Percentiles rank a stretch among this genome's conserved stretches.
These are phyloP conservation scores for Rhipidura dahli DNA, from an alignment of 2,113 vertebrate genomes.

Conservation along the genomic window DNA sequence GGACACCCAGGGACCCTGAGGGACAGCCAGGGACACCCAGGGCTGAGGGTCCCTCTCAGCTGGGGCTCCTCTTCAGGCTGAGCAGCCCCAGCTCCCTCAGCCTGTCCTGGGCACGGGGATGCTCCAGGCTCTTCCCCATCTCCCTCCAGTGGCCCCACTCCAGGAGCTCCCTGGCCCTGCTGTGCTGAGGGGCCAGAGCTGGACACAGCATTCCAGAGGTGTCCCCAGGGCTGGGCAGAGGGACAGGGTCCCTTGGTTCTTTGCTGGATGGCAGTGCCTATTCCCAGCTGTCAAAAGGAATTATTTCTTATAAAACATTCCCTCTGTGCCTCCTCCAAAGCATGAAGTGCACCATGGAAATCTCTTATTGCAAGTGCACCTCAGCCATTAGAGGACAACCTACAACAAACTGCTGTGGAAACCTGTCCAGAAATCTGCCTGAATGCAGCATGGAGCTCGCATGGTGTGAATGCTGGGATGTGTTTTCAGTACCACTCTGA, in stretches of 20 bases:
- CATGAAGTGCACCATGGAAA: neutral
- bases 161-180: neutral
- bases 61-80: neutral
- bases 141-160: fast-evolving
- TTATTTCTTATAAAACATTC: neutral
- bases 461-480: fast-evolving
- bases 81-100: neutral
- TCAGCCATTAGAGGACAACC: neutral
- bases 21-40: too few relatives aligned
- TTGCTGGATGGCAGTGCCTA: neutral
- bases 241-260: neutral
- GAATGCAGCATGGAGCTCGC: neutral
- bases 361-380: neutral
- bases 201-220: neutral
- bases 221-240: neutral
- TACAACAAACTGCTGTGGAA: neutral
- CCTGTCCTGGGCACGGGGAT: neutral
- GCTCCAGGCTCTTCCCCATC: neutral
- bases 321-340: neutral
- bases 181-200: neutral
- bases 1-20: too few relatives aligned
- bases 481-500: neutral
- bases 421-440: neutral
- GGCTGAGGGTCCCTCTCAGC: neutral
- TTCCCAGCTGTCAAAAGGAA: neutral